A percentile compares a stretch with the other conserved stretches of the same genome.
These are phyloP conservation scores for Turnix velox DNA, from an alignment of 2,113 vertebrate species.

Conservation along the genomic window DNA sequence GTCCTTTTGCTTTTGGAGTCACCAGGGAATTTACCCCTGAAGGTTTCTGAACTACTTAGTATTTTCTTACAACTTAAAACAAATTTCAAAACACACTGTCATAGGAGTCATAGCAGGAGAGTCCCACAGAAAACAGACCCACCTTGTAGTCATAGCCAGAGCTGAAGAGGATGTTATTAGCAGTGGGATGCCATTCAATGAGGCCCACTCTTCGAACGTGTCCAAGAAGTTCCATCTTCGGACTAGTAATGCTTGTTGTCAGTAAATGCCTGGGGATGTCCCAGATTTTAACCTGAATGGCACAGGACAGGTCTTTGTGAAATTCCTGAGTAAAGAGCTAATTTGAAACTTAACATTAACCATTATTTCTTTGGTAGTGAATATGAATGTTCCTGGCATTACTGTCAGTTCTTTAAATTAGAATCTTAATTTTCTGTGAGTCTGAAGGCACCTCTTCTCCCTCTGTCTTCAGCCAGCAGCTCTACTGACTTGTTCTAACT, in stretches of 20 bases:
- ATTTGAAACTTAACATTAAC: background rate
- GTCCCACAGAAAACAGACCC: background rate
- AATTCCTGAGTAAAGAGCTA: background rate
- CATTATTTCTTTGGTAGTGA: background rate
- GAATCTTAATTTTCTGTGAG: background rate
- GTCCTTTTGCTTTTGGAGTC: background rate
- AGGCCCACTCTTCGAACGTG: constrained; percentile 86
- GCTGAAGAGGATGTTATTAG: constrained; percentile 87
- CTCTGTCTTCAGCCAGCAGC: background rate
- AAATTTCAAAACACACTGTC: background rate
- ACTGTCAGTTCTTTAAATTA: background rate
- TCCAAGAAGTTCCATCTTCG: constrained; percentile 83
- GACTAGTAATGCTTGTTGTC: constrained; percentile 76
- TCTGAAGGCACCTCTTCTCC: background rate
- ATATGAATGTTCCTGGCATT: background rate
- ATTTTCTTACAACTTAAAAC: background rate
- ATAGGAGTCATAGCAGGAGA: background rate
- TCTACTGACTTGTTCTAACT: background rate
- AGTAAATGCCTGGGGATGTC: constrained; percentile 84
- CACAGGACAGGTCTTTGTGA: background rate
- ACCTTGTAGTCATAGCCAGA: constrained; percentile 92
- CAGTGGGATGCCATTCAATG: constrained; percentile 92
- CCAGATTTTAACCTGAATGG: constrained; percentile 88
- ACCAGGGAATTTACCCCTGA: background rate
- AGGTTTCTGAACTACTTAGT: background rate